Base-by-base conservation (phyloP, 2,113 vertebrate species). In the Eulemur macaco region DNA sequence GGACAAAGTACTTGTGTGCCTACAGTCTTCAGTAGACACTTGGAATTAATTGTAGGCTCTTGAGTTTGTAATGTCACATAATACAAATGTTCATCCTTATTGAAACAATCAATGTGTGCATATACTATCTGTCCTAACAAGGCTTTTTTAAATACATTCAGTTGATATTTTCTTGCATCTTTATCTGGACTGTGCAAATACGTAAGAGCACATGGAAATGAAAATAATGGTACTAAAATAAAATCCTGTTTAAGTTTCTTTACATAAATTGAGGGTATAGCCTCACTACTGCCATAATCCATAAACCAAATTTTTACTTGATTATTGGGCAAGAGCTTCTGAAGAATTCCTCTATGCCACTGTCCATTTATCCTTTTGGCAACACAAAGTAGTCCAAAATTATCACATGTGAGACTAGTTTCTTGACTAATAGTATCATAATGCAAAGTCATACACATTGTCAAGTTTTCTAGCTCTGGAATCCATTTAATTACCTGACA, bases 321-420 rank as follows among this genome's bases (percentile, higher is more conserved):
- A 82, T 99, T 98, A 93, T 98, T 98, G 50, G 99, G 96, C 11
- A 99, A 98, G 18, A 99, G 98, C 50, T 98, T 98, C 92, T 99
- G 99, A 92, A 99, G 98, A 96, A 99, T 98, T 86, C 99, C 99
- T 98, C 99, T 98, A 93, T 99, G 98, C 99, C 99, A 99, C 3
- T 98, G 98, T 34, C 98, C 99, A 47, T 99, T 99, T 97, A 98
- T 99, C 54, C 99, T 98, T 98, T 98, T 99, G 45, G 99, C 99
- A 80, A 99, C 99, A 98, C 99, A 99, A 10, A 99, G 98, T 2
- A 99, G 85, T 47, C 99, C 99, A 91, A 99, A 97, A 98, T 98
- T 99, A 80, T 99, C 99, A 71, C 68, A 96, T 1, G 85, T 97
- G 13, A 96, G 94, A 71, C 23, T 97, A 45, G 60, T 87, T 93